phyloP scores from a whole-genome alignment of 1,140 invertebrate species.

The Probaryconus sp. region DNA sequence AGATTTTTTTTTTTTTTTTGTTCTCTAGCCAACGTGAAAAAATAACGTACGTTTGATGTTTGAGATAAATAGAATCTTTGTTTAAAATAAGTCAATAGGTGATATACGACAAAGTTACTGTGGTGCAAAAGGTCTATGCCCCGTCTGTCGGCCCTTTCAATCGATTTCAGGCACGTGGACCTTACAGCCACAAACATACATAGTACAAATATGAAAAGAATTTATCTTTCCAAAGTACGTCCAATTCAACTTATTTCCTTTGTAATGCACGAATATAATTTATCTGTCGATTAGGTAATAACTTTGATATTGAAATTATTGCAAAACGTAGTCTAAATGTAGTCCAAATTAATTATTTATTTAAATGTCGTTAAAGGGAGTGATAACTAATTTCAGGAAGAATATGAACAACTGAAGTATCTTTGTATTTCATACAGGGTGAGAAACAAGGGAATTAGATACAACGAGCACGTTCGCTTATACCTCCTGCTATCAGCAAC shows the following conservation, averaged over 20 bases:
- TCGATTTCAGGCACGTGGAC: constrained; percentile 68
- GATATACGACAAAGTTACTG: constrained; percentile 59
- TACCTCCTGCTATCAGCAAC: constrained; percentile 53
- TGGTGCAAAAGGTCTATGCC: constrained; percentile 64
- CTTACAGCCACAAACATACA: constrained; percentile 55
- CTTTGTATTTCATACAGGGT: constrained; percentile 25
- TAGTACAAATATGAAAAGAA: constrained; percentile 6
- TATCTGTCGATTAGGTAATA: no score
- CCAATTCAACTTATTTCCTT: no score
- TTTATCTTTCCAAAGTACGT: no score
- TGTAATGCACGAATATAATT: no score
- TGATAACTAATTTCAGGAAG: constrained; percentile 21
- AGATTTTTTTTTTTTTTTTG: no score
- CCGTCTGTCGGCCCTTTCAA: constrained; percentile 66
- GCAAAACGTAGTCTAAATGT: no score
- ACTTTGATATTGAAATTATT: no score
- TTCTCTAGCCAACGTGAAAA: no score
- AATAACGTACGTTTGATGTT: no score
- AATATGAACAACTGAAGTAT: background rate
- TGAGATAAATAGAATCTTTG: constrained; percentile 23
- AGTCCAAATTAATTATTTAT: no score
- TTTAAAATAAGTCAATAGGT: constrained; percentile 30
- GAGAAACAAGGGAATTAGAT: constrained; percentile 48
- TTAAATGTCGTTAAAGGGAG: no score
- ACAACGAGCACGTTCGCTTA: constrained; percentile 47